Percentiles rank a stretch among this genome's conserved stretches.
Evolutionary conservation across 2,113 vertebrate species (phyloP).

Genomic region (Salvator merianae): DNA sequence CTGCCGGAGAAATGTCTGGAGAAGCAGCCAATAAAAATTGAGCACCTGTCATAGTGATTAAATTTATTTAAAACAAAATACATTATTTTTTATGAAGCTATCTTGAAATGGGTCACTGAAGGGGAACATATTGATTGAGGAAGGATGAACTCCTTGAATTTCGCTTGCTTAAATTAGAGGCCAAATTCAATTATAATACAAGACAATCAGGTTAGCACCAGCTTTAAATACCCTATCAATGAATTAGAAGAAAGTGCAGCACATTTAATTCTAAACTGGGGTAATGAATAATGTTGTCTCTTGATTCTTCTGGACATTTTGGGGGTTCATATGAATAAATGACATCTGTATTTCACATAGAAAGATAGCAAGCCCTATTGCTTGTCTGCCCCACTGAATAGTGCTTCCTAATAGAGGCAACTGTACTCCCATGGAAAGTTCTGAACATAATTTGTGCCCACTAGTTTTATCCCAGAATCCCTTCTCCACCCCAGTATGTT

Average conservation of each 20-base stretch:
- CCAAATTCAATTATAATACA: constrained; percentile 72
- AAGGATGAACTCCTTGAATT: constrained; percentile 77
- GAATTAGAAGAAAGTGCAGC: constrained; percentile 66
- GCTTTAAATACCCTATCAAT: constrained; percentile 68
- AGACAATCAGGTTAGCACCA: constrained; percentile 69
- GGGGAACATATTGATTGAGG: constrained; percentile 75
- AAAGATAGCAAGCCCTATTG: neutral
- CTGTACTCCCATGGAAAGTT: neutral
- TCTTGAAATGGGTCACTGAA: constrained; percentile 75
- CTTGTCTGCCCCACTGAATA: neutral
- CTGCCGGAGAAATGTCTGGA: constrained; percentile 53
- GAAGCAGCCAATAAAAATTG: constrained; percentile 62
- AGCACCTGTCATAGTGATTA: constrained; percentile 69
- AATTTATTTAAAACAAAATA: constrained; percentile 74
- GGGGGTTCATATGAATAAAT: neutral
- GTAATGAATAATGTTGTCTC: constrained; percentile 53
- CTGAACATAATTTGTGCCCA: neutral
- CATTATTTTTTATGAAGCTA: constrained; percentile 71
- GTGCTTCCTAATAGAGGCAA: neutral
- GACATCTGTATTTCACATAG: neutral
- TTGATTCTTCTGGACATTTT: constrained; percentile 22
- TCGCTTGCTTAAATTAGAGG: constrained; percentile 68
- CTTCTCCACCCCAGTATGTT: no score
- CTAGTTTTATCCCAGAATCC: no score
- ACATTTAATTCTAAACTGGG: constrained; percentile 37